Conservation (phyloP, 1,140 invertebrate species). For the Anastrepha ludens region DNA sequence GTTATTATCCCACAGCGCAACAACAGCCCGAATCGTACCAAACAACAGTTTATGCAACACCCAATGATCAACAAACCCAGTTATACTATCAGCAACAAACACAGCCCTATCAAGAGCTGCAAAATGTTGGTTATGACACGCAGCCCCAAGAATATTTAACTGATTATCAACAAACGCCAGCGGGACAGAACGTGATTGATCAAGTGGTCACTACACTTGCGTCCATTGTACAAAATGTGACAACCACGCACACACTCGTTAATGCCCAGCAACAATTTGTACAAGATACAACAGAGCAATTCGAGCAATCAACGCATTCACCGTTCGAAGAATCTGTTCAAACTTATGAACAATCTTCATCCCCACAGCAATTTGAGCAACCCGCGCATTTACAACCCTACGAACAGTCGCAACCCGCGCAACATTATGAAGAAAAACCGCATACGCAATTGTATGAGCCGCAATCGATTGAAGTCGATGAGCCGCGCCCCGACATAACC, state of each 20-base stretch:
- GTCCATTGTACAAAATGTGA: conserved; percentile 68
- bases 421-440: conserved; percentile 64
- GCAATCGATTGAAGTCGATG: conserved; percentile 67
- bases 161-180: conserved; percentile 18
- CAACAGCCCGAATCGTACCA: conserved; percentile 33
- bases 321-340: not conserved
- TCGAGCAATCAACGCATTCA: not conserved
- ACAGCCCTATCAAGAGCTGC: conserved; percentile 55
- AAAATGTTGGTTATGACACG: conserved; percentile 5
- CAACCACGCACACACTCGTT: conserved; percentile 68
- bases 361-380: conserved; percentile 33
- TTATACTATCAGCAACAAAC: conserved; percentile 64
- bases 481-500: conserved; percentile 69
- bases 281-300: not conserved
- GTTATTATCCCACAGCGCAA: conserved; percentile 66
- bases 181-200: conserved; percentile 4
- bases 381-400: not conserved
- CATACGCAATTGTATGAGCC: conserved; percentile 64
- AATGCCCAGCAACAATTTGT: conserved; percentile 61
- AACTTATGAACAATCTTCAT: not conserved
- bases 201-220: conserved; percentile 61
- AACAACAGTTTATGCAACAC: not conserved
- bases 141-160: conserved; percentile 17
- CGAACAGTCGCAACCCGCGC: conserved; percentile 53
- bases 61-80: conserved; percentile 58